These are phyloP conservation scores for Stercorarius parasiticus DNA, from an alignment of 2,113 vertebrate species.

Conservation along the genomic window DNA sequence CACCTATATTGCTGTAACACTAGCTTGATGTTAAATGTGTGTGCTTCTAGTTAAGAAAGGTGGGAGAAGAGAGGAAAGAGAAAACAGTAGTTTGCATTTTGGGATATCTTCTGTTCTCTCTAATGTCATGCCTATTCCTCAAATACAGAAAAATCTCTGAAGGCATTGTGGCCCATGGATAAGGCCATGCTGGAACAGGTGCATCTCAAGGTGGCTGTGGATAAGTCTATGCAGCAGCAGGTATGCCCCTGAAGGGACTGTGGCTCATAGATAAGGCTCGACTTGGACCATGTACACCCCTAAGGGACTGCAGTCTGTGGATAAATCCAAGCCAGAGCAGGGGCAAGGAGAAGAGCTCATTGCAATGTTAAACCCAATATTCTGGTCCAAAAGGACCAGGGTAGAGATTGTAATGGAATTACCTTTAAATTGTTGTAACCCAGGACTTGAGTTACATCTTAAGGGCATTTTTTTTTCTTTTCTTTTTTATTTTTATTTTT, in stretches of 20 bases:
- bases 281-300: not conserved
- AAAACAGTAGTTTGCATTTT: not conserved
- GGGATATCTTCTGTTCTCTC: not conserved
- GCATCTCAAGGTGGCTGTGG: too few species aligned
- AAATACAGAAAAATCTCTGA: not conserved
- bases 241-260: not conserved
- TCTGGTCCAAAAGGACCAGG: not conserved
- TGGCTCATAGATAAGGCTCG: not conserved
- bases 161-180: not conserved
- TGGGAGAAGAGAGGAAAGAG: not conserved
- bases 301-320: too few species aligned
- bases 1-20: not conserved
- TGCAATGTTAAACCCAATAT: not conserved
- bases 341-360: not conserved
- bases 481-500: not conserved
- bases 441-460: not conserved
- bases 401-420: not conserved
- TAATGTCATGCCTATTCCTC: not conserved
- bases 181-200: not conserved
- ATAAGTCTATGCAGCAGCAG: not conserved
- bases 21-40: not conserved
- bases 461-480: not conserved
- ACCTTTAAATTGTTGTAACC: not conserved
- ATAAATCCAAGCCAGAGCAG: not conserved
- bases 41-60: not conserved